These are phyloP conservation scores for Calonectris borealis DNA, from an alignment of 2,113 vertebrate species.

Conservation along the genomic window DNA sequence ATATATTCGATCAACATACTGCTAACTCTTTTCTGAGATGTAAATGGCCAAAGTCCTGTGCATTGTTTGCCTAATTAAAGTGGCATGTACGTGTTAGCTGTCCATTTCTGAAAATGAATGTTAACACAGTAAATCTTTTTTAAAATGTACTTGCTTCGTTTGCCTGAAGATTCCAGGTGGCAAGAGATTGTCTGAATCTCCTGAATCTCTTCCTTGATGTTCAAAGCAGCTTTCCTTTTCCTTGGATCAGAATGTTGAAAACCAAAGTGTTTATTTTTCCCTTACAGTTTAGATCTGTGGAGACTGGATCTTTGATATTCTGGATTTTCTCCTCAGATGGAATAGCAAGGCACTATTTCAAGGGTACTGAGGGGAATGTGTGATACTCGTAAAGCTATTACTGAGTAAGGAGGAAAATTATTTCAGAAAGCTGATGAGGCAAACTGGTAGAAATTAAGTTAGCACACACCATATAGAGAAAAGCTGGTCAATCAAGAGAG, in stretches of 20 bases:
- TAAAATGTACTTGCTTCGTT: accelerated
- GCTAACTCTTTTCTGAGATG: background rate
- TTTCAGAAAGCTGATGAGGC: background rate
- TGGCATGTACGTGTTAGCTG: accelerated
- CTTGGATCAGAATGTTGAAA: background rate
- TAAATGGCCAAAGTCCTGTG: background rate
- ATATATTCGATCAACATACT: background rate
- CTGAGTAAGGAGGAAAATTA: background rate
- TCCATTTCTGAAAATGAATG: background rate
- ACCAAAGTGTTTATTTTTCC: background rate
- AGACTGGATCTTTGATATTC: background rate
- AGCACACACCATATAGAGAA: background rate
- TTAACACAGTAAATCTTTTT: background rate
- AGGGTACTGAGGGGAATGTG: background rate
- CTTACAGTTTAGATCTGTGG: background rate
- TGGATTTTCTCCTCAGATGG: background rate
- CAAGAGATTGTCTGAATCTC: background rate
- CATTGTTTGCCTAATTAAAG: background rate
- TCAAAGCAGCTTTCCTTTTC: background rate
- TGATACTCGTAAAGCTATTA: background rate
- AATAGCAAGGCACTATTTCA: background rate
- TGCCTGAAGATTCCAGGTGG: background rate
- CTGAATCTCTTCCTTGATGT: background rate
- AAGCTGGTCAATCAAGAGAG: background rate
- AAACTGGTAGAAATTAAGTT: background rate